Evolutionary conservation across 2,113 vertebrate species (phyloP).

Genomic region (Gavia stellata): DNA sequence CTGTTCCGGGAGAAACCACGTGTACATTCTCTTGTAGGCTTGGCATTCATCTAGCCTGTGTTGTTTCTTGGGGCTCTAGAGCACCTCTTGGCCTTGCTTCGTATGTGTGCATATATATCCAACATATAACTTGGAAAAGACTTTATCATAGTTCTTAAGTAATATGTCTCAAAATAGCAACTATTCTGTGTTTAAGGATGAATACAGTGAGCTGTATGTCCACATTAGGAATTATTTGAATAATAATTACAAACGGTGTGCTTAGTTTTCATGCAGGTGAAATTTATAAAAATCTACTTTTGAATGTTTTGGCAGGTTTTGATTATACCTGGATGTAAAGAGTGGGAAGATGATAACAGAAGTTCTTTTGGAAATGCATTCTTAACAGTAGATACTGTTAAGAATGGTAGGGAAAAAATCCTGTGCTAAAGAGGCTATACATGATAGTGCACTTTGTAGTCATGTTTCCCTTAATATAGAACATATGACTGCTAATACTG

Average conservation of each 20-base stretch:
- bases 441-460: not conserved
- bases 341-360: not conserved
- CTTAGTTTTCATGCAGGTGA: not conserved
- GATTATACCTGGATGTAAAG: not conserved
- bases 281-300: not conserved
- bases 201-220: not conserved
- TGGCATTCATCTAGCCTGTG: not conserved
- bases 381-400: not conserved
- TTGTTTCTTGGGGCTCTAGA: not conserved
- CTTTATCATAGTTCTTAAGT: not conserved
- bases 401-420: not conserved
- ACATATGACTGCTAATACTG: not conserved
- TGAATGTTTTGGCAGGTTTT: not conserved
- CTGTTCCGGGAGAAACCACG: not conserved
- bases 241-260: not conserved
- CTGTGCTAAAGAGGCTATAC: not conserved
- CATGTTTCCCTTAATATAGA: not conserved
- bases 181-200: not conserved
- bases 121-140: not conserved
- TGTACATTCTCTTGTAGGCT: not conserved
- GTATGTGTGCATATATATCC: not conserved
- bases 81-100: not conserved
- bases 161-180: not conserved
- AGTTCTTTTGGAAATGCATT: not conserved
- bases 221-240: not conserved